These are phyloP conservation scores for Drosophila meridiana DNA, from an alignment of 2,888 invertebrate genomes.

Conservation along the genomic window DNA sequence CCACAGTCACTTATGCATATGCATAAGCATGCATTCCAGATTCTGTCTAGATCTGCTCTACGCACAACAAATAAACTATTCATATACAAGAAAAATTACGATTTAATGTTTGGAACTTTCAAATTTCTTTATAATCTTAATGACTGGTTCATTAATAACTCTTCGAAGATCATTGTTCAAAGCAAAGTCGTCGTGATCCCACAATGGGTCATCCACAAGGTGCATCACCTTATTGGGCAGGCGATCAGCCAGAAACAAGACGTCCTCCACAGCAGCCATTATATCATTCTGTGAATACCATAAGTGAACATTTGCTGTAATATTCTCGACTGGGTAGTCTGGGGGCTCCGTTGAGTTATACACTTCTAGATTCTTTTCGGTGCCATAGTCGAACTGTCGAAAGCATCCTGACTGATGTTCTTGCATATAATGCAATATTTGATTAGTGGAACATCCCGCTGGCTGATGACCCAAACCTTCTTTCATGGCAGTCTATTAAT, in stretches of 20 bases:
- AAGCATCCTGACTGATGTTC: conserved; percentile 68
- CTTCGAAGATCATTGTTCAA: conserved; percentile 52
- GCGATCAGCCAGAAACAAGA: conserved; percentile 49
- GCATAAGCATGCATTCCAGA: neutral
- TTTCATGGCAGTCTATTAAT: conserved; percentile 55
- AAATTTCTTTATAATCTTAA: conserved; percentile 58
- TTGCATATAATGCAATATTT: conserved; percentile 77
- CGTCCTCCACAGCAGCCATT: conserved; percentile 69
- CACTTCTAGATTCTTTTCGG: conserved; percentile 40
- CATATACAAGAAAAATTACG: neutral
- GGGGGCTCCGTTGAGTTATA: conserved; percentile 67
- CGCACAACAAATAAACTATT: neutral
- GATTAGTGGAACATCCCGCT: conserved; percentile 74
- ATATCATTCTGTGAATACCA: conserved; percentile 75
- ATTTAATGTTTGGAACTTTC: conserved; percentile 36
- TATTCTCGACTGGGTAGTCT: conserved; percentile 64
- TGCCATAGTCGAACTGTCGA: conserved; percentile 69
- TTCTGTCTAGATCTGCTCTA: no score
- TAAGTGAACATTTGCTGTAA: conserved; percentile 62
- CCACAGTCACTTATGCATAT: neutral
- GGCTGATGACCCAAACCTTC: conserved; percentile 65
- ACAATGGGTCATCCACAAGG: conserved; percentile 63
- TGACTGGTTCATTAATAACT: conserved; percentile 68
- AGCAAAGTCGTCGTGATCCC: conserved; percentile 70
- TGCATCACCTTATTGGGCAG: conserved; percentile 65